These are phyloP conservation scores for Mystacornis crossleyi DNA, from an alignment of 2,113 vertebrate genomes.

Conservation along the genomic window DNA sequence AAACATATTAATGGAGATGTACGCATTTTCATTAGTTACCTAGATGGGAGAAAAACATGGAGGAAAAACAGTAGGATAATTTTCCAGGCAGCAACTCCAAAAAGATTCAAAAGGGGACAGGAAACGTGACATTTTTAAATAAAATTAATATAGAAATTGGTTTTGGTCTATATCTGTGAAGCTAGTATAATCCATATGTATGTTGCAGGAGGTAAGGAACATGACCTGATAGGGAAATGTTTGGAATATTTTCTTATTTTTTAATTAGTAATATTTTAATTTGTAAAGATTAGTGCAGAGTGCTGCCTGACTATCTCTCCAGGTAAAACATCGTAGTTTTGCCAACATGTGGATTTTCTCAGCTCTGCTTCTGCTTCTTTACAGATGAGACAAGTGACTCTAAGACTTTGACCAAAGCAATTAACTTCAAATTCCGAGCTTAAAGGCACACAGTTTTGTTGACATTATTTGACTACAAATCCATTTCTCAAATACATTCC, in stretches of 20 bases:
- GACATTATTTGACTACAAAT: not conserved
- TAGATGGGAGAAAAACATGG: not conserved
- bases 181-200: not conserved
- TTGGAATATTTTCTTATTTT: not conserved
- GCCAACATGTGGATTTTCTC: not conserved
- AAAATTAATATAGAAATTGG: not conserved
- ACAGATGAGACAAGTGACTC: not conserved
- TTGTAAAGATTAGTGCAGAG: not conserved
- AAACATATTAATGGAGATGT: not conserved
- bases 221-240: not conserved
- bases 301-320: not conserved
- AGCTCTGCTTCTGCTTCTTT: not conserved
- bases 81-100: not conserved
- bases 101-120: not conserved
- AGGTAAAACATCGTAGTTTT: not conserved
- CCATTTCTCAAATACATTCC: not conserved
- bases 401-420: not conserved
- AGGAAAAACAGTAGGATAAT: not conserved
- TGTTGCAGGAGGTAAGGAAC: not conserved
- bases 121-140: not conserved
- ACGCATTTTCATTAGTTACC: not conserved
- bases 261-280: not conserved
- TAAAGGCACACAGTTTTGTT: not conserved
- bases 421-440: not conserved
- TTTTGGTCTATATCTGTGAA: not conserved